These are phyloP conservation scores for Mus pahari DNA, from an alignment of 2,113 vertebrate genomes.

Conservation along the genomic window DNA sequence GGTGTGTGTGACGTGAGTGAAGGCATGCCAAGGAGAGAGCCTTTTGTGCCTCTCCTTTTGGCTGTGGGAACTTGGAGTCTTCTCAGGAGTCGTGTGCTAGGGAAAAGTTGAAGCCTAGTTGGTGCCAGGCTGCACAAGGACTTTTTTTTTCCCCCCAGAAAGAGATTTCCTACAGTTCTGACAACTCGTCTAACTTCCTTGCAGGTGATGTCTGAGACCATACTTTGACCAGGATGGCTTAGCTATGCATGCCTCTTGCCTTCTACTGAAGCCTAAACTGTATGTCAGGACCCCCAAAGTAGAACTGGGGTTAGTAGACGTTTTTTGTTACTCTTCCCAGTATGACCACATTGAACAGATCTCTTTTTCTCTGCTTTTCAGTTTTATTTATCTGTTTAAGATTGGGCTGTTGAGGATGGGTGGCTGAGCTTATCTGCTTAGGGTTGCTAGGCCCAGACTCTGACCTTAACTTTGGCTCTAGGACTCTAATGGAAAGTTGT, in stretches of 20 bases:
- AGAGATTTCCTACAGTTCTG: background rate
- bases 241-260: background rate
- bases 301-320: background rate
- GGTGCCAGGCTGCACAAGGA: background rate
- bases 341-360: background rate
- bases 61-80: background rate
- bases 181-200: background rate
- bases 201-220: background rate
- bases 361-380: background rate
- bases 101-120: background rate
- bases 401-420: background rate
- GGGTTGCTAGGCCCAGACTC: background rate
- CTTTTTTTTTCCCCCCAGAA: background rate
- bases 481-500: background rate
- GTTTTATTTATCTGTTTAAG: background rate
- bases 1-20: background rate
- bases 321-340: background rate
- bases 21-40: background rate
- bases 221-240: background rate
- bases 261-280: background rate
- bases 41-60: background rate
- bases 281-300: background rate
- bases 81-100: background rate
- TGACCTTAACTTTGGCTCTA: background rate
- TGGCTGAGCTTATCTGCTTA: background rate